phyloP scores from a whole-genome alignment of 2,113 vertebrate species.

The Corythoichthys intestinalis region DNA sequence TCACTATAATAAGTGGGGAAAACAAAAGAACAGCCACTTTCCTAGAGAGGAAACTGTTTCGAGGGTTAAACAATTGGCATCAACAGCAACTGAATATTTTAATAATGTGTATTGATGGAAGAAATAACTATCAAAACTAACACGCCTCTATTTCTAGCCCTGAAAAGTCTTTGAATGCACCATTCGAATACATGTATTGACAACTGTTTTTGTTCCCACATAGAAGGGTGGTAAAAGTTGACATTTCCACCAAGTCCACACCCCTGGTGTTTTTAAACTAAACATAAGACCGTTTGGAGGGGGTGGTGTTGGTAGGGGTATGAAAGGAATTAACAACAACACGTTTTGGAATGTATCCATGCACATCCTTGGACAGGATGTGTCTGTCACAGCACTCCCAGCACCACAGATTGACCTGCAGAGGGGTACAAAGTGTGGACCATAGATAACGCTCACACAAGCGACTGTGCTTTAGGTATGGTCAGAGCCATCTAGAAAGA shows the following conservation, averaged over 20 bases:
- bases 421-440: conserved; percentile 31
- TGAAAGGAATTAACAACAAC: conserved; percentile 49
- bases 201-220: conserved; percentile 50
- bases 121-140: not conserved
- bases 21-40: not conserved
- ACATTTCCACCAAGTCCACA: conserved; percentile 40
- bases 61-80: not conserved
- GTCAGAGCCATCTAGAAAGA: too few relatives aligned
- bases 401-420: not conserved
- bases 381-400: conserved; percentile 34
- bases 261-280: conserved; percentile 55
- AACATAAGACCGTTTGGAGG: conserved; percentile 39
- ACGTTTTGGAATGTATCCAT: conserved; percentile 50
- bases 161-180: not conserved
- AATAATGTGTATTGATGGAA: not conserved
- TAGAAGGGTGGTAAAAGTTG: conserved; percentile 34
- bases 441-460: conserved; percentile 34
- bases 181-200: conserved; percentile 1
- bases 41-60: not conserved
- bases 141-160: not conserved
- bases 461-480: not conserved
- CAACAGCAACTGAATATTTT: not conserved
- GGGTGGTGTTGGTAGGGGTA: not conserved
- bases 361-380: conserved; percentile 53
- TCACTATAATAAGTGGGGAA: not conserved